Evolutionary conservation across 1,140 invertebrate species (phyloP).

Genomic region (Bombus confusus): DNA sequence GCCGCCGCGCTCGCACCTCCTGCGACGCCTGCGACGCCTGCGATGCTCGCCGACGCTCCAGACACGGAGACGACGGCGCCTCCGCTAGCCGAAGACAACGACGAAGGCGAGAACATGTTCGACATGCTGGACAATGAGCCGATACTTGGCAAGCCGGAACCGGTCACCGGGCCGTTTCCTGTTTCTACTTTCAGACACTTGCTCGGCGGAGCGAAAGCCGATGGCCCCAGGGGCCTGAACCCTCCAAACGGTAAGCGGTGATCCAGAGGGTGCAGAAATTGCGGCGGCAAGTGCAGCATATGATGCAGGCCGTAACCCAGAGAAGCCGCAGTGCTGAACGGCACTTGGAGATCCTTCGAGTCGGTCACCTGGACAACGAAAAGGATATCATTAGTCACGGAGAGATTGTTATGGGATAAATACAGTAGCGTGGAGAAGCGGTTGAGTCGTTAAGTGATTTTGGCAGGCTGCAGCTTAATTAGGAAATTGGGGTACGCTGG

Average conservation of each 20-base stretch:
- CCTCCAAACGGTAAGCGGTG: slow-evolving; percentile 80
- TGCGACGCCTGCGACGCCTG: slow-evolving; percentile 35
- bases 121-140: slow-evolving; percentile 79
- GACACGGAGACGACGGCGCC: slow-evolving; percentile 57
- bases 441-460: too few relatives aligned
- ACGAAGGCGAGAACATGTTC: slow-evolving; percentile 81
- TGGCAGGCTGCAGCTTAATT: too few relatives aligned
- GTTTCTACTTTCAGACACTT: slow-evolving; percentile 83
- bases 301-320: slow-evolving; percentile 83
- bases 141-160: slow-evolving; percentile 77
- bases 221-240: slow-evolving; percentile 80
- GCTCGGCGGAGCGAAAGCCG: slow-evolving; percentile 83
- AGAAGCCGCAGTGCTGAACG: slow-evolving; percentile 81
- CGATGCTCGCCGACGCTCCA: slow-evolving; percentile 45
- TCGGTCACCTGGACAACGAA: slow-evolving; percentile 78
- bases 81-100: slow-evolving; percentile 73
- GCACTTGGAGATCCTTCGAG: slow-evolving; percentile 82
- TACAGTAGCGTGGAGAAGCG: too few relatives aligned
- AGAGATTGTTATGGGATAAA: too few relatives aligned
- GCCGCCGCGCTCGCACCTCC: slow-evolving; percentile 17
- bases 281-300: slow-evolving; percentile 83
- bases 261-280: slow-evolving; percentile 82
- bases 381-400: not conserved
- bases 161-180: slow-evolving; percentile 70
- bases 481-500: too few relatives aligned